Percentiles rank a stretch among this genome's conserved stretches.
These are phyloP conservation scores for Holotrichia oblita DNA, from an alignment of 1,140 invertebrate genomes.

Conservation along the genomic window DNA sequence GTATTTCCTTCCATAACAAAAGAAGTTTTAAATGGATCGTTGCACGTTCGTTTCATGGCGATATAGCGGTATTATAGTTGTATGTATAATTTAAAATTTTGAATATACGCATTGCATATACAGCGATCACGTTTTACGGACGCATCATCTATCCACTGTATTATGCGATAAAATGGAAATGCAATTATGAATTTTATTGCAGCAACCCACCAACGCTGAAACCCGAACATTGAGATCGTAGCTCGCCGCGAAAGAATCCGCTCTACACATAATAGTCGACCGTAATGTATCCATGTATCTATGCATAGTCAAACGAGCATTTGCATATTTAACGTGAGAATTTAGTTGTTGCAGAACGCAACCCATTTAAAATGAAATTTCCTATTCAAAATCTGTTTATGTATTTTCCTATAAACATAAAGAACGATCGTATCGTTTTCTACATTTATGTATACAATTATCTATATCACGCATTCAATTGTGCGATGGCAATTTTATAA, in stretches of 20 bases:
- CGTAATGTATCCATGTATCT: constrained; percentile 23
- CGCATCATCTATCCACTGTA: neutral
- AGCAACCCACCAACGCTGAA: neutral
- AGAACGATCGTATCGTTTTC: neutral
- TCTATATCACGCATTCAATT: neutral
- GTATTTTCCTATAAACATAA: neutral
- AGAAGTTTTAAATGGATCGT: neutral
- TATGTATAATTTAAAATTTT: neutral
- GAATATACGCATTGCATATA: neutral
- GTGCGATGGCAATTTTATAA: neutral
- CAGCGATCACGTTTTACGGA: neutral
- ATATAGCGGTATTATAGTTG: neutral
- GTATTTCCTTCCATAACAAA: neutral
- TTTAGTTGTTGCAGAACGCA: neutral
- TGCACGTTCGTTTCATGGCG: neutral
- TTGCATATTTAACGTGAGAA: constrained; percentile 1
- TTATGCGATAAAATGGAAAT: constrained; percentile 31
- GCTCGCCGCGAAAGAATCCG: neutral
- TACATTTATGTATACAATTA: neutral
- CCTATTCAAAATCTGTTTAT: constrained; percentile 17
- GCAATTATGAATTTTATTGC: constrained; percentile 32
- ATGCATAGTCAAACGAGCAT: constrained; percentile 12
- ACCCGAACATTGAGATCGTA: neutral
- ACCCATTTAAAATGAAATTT: constrained; percentile 12
- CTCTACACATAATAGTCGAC: neutral